Conservation (phyloP, 2,888 invertebrate genomes). For the Imbricaverruca yamaguchii region DNA sequence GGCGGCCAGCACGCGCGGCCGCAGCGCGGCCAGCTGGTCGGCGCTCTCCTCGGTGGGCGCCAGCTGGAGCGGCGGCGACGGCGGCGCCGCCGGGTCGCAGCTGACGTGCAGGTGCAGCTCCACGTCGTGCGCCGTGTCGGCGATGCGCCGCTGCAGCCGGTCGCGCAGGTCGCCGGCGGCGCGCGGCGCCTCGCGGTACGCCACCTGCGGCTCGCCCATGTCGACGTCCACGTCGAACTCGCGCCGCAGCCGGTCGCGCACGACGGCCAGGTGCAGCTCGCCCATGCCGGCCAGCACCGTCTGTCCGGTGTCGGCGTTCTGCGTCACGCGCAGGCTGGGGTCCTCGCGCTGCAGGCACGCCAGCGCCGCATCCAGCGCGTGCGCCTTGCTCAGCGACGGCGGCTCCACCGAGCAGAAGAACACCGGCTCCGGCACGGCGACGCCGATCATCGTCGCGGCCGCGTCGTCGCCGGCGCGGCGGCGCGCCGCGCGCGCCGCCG, state of each 20-base stretch:
- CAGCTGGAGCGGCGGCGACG: conserved; percentile 24
- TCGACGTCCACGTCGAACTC: conserved; percentile 89
- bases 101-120: not conserved
- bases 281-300: conserved; percentile 88
- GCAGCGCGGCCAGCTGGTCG: conserved; percentile 29
- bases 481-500: conserved; percentile 37
- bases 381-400: conserved; percentile 55
- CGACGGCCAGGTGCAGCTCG: conserved; percentile 90
- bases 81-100: conserved; percentile 25
- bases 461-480: conserved; percentile 42
- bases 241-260: conserved; percentile 73
- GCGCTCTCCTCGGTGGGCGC: conserved; percentile 23
- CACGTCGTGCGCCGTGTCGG: not conserved
- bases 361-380: conserved; percentile 69
- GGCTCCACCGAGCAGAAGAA: conserved; percentile 84
- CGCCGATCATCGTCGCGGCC: conserved; percentile 46
- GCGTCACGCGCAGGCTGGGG: conserved; percentile 71
- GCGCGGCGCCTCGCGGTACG: conserved; percentile 30
- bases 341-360: conserved; percentile 77
- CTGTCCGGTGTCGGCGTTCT: conserved; percentile 75
- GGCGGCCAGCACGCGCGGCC: conserved; percentile 27
- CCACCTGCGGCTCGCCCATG: conserved; percentile 79
- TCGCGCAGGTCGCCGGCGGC: not conserved
- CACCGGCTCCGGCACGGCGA: conserved; percentile 82
- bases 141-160: not conserved